Conservation (phyloP, 2,888 invertebrate species). For the Thymelicus lineola region DNA sequence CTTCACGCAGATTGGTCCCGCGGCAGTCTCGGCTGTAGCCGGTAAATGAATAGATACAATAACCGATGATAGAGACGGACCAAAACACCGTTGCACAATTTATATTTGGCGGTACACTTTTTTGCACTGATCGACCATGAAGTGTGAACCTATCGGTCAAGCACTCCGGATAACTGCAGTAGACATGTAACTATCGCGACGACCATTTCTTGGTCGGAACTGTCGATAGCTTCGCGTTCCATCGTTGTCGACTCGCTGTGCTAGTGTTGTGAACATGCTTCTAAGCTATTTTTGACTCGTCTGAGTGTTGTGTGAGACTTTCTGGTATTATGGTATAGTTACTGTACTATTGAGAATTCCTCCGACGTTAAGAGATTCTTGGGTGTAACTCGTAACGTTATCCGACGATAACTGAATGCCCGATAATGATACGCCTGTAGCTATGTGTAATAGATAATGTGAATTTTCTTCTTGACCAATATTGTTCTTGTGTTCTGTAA, state of each 20-base stretch:
- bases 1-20: slow-evolving; percentile 5
- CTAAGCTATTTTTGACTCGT: slow-evolving; percentile 2
- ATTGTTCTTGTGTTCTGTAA: slow-evolving; percentile 5
- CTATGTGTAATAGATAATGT: slow-evolving; percentile 41
- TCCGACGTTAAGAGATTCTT: slow-evolving; percentile 1
- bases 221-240: neutral
- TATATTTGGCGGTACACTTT: slow-evolving; percentile 40
- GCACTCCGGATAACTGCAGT: slow-evolving; percentile 29
- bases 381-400: slow-evolving; percentile 26
- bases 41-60: slow-evolving; percentile 28
- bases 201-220: slow-evolving; percentile 15
- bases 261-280: slow-evolving; percentile 15
- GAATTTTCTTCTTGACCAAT: neutral
- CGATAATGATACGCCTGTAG: slow-evolving; percentile 40
- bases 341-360: slow-evolving; percentile 12
- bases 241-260: neutral
- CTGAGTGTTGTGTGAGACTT: too few relatives aligned
- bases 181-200: slow-evolving; percentile 25
- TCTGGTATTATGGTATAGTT: too few relatives aligned
- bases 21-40: slow-evolving; percentile 17
- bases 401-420: slow-evolving; percentile 42
- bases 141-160: slow-evolving; percentile 37
- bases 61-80: slow-evolving; percentile 32
- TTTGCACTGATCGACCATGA: slow-evolving; percentile 42
- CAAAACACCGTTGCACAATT: slow-evolving; percentile 33